Conservation (phyloP, 2,888 invertebrate genomes). For the Masnerella sp. region DNA sequence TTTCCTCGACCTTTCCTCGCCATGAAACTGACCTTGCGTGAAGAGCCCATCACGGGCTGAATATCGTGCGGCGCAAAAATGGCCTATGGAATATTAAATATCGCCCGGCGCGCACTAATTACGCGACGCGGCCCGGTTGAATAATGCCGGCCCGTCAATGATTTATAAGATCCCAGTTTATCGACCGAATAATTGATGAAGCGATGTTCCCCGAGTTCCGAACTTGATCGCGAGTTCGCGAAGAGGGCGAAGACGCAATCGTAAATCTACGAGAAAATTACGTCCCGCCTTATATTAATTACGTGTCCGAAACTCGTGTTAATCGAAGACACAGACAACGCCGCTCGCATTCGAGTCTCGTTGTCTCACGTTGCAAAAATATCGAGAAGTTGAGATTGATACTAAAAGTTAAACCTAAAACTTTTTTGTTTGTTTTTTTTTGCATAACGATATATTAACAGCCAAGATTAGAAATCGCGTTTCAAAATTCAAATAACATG, state of each 20-base stretch:
- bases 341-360: too few relatives aligned
- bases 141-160: slow-evolving; percentile 40
- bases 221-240: slow-evolving; percentile 58
- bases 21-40: slow-evolving; percentile 21
- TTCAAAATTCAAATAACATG: too few relatives aligned
- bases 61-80: slow-evolving; percentile 26
- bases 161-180: slow-evolving; percentile 57
- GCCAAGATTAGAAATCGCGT: too few relatives aligned
- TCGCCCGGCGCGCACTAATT: slow-evolving; percentile 34
- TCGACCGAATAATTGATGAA: slow-evolving; percentile 57
- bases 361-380: too few relatives aligned
- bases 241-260: slow-evolving; percentile 52
- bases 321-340: slow-evolving; percentile 53
- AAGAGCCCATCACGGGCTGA: not conserved
- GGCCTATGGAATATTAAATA: slow-evolving; percentile 30
- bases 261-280: slow-evolving; percentile 59
- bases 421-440: too few relatives aligned
- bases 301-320: slow-evolving; percentile 56
- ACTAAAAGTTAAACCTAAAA: too few relatives aligned
- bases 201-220: slow-evolving; percentile 46
- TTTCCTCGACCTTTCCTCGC: slow-evolving; percentile 16
- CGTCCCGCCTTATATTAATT: slow-evolving; percentile 53
- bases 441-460: too few relatives aligned
- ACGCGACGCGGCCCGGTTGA: slow-evolving; percentile 19
- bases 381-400: too few relatives aligned